Evolutionary conservation across 2,797 vertebrate species (phyloP).

Genomic region (Anisognathus igniventris): DNA sequence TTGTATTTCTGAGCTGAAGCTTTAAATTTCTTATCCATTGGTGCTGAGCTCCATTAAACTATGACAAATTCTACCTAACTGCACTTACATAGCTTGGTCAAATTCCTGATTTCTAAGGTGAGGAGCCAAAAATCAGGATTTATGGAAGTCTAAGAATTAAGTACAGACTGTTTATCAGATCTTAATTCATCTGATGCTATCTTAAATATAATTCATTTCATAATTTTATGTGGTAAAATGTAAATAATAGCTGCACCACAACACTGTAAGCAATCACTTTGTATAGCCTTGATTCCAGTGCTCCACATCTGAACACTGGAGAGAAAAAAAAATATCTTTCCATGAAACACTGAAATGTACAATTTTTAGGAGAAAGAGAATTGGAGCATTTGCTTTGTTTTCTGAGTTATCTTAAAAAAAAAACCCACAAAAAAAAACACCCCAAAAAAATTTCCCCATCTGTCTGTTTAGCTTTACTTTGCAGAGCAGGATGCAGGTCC

Average conservation of each 20-base stretch:
- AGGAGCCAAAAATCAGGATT: neutral
- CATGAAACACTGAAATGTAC: neutral
- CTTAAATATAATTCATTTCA: neutral
- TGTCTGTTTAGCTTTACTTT: neutral
- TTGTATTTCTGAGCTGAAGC: neutral
- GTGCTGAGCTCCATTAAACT: neutral
- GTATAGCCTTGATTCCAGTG: neutral
- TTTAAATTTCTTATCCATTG: neutral
- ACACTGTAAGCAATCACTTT: neutral
- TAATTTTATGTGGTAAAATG: neutral
- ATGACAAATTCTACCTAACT: neutral
- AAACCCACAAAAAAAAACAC: neutral
- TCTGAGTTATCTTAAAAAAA: neutral
- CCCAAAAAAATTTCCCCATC: neutral
- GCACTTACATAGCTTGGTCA: neutral
- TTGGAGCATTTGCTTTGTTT: neutral
- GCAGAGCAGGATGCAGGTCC: neutral
- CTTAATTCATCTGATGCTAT: neutral
- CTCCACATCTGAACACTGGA: neutral
- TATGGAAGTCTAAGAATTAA: neutral
- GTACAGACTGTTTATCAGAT: neutral
- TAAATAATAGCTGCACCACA: neutral
- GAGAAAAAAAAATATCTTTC: neutral
- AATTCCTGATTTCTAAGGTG: neutral
- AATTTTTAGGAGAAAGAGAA: neutral